phyloP scores from a whole-genome alignment of 1,140 invertebrate species.

The Odontomachus brunneus region DNA sequence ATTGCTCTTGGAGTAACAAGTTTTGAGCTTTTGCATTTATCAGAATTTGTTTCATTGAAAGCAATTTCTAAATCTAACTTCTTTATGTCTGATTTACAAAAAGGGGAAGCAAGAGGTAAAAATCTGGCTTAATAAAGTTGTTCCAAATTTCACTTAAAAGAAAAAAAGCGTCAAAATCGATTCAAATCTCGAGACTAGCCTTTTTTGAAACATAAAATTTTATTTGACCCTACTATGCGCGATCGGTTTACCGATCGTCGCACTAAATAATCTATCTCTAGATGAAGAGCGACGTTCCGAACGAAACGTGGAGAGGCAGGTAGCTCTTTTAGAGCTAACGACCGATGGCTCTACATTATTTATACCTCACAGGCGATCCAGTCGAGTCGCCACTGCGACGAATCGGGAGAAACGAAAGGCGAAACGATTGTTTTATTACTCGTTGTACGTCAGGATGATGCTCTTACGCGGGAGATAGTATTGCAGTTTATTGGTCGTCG shows the following conservation, averaged over 20 bases:
- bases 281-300: constrained; percentile 58
- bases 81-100: too few relatives aligned
- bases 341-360: constrained; percentile 73
- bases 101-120: too few relatives aligned
- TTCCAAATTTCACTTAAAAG: too few relatives aligned
- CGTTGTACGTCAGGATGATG: constrained; percentile 16
- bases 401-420: constrained; percentile 70
- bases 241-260: constrained; percentile 33
- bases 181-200: too few relatives aligned
- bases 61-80: too few relatives aligned
- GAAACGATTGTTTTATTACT: constrained; percentile 70
- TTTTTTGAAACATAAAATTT: too few relatives aligned
- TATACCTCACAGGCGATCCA: constrained; percentile 58
- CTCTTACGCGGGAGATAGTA: constrained; percentile 30
- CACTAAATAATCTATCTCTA: constrained; percentile 65
- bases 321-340: constrained; percentile 70
- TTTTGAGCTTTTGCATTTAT: too few relatives aligned
- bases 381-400: constrained; percentile 61
- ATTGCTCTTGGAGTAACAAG: too few relatives aligned
- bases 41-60: too few relatives aligned
- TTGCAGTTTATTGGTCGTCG: constrained; percentile 33
- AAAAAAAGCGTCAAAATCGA: too few relatives aligned
- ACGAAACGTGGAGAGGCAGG: constrained; percentile 57
- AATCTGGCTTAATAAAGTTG: too few relatives aligned
- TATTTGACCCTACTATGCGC: constrained; percentile 31